Evolutionary conservation across 1,140 invertebrate genomes (phyloP).

Genomic region (Atta texana): DNA sequence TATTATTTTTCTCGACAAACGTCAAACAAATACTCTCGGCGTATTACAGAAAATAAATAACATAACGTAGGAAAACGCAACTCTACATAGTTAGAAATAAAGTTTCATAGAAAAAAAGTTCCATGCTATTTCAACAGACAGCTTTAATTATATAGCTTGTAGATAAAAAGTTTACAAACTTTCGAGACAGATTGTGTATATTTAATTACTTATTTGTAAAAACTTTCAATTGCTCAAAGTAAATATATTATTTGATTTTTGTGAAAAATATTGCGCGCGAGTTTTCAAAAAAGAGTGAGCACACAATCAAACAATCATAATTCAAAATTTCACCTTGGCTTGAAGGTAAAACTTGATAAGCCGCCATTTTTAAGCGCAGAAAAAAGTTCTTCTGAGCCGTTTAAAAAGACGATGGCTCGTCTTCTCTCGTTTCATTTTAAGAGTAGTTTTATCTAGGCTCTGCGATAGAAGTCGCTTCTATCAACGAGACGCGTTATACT

Average conservation of each 20-base stretch:
- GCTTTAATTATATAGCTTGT: too few relatives aligned
- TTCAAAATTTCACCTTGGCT: conserved; percentile 69
- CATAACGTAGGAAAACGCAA: too few relatives aligned
- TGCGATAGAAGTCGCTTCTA: conserved; percentile 52
- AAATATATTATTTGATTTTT: conserved; percentile 6
- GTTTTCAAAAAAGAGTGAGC: not conserved
- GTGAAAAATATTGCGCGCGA: not conserved
- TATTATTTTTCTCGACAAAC: too few relatives aligned
- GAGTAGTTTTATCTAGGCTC: conserved; percentile 64
- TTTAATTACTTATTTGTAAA: conserved; percentile 2
- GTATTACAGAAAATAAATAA: too few relatives aligned
- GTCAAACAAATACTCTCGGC: too few relatives aligned
- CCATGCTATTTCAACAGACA: too few relatives aligned
- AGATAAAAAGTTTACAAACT: too few relatives aligned
- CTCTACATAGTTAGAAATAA: too few relatives aligned
- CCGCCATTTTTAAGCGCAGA: conserved; percentile 49
- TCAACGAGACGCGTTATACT: conserved; percentile 67
- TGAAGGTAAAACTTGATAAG: conserved; percentile 49
- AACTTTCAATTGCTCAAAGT: not conserved
- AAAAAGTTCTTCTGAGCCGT: conserved; percentile 68
- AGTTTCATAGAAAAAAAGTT: too few relatives aligned
- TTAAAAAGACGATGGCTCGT: conserved; percentile 59
- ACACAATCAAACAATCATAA: conserved; percentile 62
- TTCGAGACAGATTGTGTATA: too few relatives aligned
- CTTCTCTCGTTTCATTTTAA: conserved; percentile 52